Evolutionary conservation across 2,888 invertebrate species (phyloP), one percentile per base, ranked within the genome.

Genomic region (Celastrina argiolus): DNA sequence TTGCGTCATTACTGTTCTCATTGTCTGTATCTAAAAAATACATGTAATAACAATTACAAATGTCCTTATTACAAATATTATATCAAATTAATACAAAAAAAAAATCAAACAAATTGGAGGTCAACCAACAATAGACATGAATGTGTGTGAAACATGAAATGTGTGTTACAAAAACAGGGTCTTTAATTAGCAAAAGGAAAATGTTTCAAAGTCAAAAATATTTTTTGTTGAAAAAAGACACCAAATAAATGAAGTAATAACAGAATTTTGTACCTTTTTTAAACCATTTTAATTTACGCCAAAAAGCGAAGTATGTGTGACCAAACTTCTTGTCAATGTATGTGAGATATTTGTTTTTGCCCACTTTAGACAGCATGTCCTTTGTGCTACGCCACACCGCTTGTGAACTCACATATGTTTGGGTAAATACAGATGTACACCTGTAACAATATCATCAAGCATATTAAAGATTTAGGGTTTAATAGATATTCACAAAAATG

Each of bases 261-360:
- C 41, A 3, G 4, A 45, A 16, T 7, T 18, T 8, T 18, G 45
- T 76, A 91, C 92, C 86, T 81, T 86, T 91, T 74, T 85, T 91
- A 73, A 92, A 90, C 88, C 91, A 92, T 69, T 90, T 92, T 16
- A 93, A 75, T 74, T 87, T 92, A 65, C 92, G 84, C 93, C 93
- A 93, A 74, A 93, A 93, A 0, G 92, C 93, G 68, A 93, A 85
- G 56, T 84, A 80, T 12, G 93, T 93, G 75, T 92, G 92, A 63
- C 93, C 93, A 64, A 93, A 85, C 76, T 92, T 93, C 70, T 85
- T 86, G 74, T 93, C 93, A 66, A 93, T 89, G 71, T 91, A 92
- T 51, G 83, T 74, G 6, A 91, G 76, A 71, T 87, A 89, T 69
- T 88, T 89, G 73, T 91, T 90, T 71, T 88, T 83, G 0, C 81